These are phyloP conservation scores for Sebastes fasciatus DNA, from an alignment of 2,113 vertebrate species.

Conservation along the genomic window DNA sequence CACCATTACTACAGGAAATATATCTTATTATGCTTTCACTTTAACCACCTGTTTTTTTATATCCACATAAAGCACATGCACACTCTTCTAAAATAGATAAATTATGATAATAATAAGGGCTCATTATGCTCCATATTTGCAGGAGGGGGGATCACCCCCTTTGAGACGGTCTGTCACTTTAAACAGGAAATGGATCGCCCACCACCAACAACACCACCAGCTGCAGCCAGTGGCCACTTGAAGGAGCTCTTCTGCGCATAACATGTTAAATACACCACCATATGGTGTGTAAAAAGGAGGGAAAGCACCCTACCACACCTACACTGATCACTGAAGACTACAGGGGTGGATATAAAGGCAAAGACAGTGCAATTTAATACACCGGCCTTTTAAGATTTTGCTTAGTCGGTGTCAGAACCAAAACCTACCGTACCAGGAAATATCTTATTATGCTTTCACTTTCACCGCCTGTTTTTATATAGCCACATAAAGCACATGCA, in stretches of 20 bases:
- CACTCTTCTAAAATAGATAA: neutral
- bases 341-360: too few species aligned
- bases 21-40: neutral
- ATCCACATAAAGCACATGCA: neutral
- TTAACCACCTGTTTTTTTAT: too few species aligned
- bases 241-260: slow-evolving; percentile 49
- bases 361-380: too few species aligned
- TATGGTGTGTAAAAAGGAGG: neutral
- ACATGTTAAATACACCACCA: neutral
- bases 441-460: neutral
- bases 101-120: neutral
- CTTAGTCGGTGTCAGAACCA: too few species aligned
- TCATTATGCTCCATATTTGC: neutral
- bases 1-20: neutral
- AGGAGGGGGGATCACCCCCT: neutral
- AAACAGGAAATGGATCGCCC: slow-evolving; percentile 40
- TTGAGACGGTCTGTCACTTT: slow-evolving; percentile 27
- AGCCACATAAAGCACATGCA: neutral
- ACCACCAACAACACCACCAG: slow-evolving; percentile 12
- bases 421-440: neutral
- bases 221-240: slow-evolving; percentile 53
- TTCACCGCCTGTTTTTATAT: slow-evolving; percentile 1
- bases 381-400: too few species aligned
- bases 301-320: too few species aligned
- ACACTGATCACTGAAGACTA: too few species aligned